Evolutionary conservation across 1,140 invertebrate species (phyloP).

Genomic region (Drosophila pandora): DNA sequence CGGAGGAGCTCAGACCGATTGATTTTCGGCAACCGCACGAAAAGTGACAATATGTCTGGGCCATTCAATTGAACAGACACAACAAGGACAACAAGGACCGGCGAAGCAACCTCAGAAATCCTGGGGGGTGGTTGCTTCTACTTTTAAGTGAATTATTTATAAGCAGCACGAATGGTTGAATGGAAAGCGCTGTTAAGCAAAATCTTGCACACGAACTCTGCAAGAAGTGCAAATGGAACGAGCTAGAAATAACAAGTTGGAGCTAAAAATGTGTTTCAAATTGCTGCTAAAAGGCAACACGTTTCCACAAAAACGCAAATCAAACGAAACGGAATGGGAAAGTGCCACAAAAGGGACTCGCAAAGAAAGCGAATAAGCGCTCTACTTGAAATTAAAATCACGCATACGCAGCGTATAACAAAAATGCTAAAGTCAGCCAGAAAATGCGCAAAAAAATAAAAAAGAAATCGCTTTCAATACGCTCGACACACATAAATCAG

Average conservation of each 20-base stretch:
- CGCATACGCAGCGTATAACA: slow-evolving; percentile 46
- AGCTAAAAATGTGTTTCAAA: slow-evolving; percentile 38
- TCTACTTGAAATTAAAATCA: slow-evolving; percentile 62
- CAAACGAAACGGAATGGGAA: slow-evolving; percentile 12
- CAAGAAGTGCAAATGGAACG: slow-evolving; percentile 6
- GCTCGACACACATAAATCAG: slow-evolving; percentile 54
- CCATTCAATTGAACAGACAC: slow-evolving; percentile 15
- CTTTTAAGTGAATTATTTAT: slow-evolving; percentile 45
- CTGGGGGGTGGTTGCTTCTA: background rate
- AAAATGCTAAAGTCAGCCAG: slow-evolving; percentile 35
- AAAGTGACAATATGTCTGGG: slow-evolving; percentile 25
- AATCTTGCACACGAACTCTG: slow-evolving; percentile 22
- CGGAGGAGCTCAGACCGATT: background rate
- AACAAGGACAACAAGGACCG: slow-evolving; percentile 30
- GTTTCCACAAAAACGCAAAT: slow-evolving; percentile 20
- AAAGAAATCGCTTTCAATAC: slow-evolving; percentile 54
- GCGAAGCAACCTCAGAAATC: slow-evolving; percentile 1
- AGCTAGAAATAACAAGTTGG: background rate
- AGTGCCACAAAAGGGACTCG: slow-evolving; percentile 18
- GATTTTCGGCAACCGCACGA: background rate
- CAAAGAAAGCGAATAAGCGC: slow-evolving; percentile 3
- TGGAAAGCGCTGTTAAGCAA: slow-evolving; percentile 19
- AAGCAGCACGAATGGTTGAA: slow-evolving; percentile 25
- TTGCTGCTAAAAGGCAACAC: slow-evolving; percentile 47
- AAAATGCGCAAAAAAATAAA: background rate